Base-by-base conservation (phyloP, 2,797 vertebrate genomes). In the Enteromius argenteus region DNA sequence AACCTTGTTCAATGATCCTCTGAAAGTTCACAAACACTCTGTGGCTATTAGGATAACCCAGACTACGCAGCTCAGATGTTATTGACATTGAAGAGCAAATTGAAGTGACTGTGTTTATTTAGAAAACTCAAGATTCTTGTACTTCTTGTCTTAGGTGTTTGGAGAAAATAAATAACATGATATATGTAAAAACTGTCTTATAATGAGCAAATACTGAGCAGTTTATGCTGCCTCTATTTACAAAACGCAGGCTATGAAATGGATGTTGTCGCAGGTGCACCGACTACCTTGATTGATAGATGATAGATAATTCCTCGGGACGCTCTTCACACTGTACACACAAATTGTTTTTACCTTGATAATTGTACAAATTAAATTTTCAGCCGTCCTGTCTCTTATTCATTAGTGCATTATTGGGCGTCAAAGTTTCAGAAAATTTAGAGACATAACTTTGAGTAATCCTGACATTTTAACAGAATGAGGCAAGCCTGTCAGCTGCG, bases 11-110 rank as follows among this genome's bases (percentile, higher is more conserved):
- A 35, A 14, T 39, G 69, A 82, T 17, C 58, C 21, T 37, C 21
- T 35, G 14, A 64, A 82, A 46, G 58, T 74, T 64, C 58, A 44
- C 69, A 27, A 39, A 74, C 68, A 62, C 80, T 62, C 37, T 51
- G 42, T 23, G 5, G 53, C 27, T 81, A 73, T 81, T 81, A 73
- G 53, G 39, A 73, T 13, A 39, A 66, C 27, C 27, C 15, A 19
- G 30, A 27, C 46, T 75, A 37, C 58, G 27, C 15, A 64, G 44
- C 10, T 19, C n/a, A 75, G 71, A 37, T 23, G 1, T 83, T 27
- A 39, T 9, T 66, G 60, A 66, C 71, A 83, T 21, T 39, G 58
- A 67, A 14, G 21, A 66, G 10, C 30, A n/a, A 83, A 75, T 74
- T 75, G 51, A 51, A 51, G 42, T 4, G 27, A 64, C 30, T 74